A percentile compares a stretch with the other conserved stretches of the same genome.
phyloP scores from a whole-genome alignment of 2,888 invertebrate species.

The Cybosia mesomella region DNA sequence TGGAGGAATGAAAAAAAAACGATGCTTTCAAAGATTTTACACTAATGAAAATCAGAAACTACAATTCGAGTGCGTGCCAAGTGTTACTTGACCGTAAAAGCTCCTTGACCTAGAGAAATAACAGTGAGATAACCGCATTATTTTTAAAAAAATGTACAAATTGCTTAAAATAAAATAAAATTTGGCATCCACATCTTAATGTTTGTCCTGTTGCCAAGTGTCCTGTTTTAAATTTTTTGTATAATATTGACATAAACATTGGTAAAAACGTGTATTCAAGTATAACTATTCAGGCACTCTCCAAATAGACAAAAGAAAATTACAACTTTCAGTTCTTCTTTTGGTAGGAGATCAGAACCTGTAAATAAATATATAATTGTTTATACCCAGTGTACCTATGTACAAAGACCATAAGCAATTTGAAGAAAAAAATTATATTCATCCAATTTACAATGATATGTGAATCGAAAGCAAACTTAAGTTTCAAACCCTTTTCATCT shows the following conservation, averaged over 20 bases:
- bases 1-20: not conserved
- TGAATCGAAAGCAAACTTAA: not conserved
- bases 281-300: no score
- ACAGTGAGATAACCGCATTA: not conserved
- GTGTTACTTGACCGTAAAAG: conserved; percentile 1
- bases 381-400: no score
- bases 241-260: no score
- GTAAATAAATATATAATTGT: not conserved
- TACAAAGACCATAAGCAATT: not conserved
- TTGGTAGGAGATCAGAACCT: not conserved
- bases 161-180: not conserved
- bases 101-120: not conserved
- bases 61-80: not conserved
- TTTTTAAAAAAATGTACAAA: not conserved
- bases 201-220: no score
- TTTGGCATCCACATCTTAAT: not conserved
- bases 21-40: not conserved
- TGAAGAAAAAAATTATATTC: not conserved
- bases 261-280: no score
- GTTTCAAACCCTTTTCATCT: not conserved
- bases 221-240: no score
- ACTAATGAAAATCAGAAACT: not conserved
- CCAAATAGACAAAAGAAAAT: not conserved
- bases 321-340: not conserved
- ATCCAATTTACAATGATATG: not conserved